phyloP scores from a whole-genome alignment of 2,113 vertebrate genomes.

The Brienomyrus longianalis region DNA sequence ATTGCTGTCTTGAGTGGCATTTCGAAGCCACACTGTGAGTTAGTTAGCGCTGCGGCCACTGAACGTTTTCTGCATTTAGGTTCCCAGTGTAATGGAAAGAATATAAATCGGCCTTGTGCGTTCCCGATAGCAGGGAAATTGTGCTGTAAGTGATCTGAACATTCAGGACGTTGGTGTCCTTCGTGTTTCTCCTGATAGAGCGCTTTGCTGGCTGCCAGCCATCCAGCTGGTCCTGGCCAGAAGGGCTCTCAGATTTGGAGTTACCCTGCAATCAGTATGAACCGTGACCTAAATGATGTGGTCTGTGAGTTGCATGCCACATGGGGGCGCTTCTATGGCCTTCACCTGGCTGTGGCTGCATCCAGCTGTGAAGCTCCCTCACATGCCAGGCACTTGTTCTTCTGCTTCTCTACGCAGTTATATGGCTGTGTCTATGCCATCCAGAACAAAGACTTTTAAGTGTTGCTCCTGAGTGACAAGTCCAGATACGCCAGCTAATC shows the following conservation, averaged over 20 bases:
- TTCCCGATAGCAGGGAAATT: background rate
- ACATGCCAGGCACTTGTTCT: background rate
- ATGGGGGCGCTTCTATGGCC: constrained; percentile 24
- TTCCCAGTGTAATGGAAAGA: background rate
- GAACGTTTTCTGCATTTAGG: background rate
- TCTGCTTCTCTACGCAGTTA: background rate
- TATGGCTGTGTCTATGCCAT: background rate
- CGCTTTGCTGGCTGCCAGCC: constrained; percentile 51
- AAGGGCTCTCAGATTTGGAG: background rate
- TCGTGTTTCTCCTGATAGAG: constrained; percentile 45
- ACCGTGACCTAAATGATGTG: constrained; percentile 26
- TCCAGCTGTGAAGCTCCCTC: background rate
- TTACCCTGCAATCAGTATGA: constrained; percentile 20
- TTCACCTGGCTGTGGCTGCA: background rate
- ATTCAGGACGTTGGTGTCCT: background rate
- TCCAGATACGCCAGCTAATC: constrained; percentile 2
- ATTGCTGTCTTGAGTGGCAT: background rate
- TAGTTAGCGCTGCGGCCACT: background rate
- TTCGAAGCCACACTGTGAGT: background rate
- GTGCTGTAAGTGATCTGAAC: background rate
- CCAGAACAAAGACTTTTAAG: constrained; percentile 4
- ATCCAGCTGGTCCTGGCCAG: constrained; percentile 44
- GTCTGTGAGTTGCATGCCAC: background rate
- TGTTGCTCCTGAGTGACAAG: constrained; percentile 17
- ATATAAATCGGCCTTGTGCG: background rate